Percentiles rank a stretch among this genome's conserved stretches.
Conservation (phyloP, 2,888 invertebrate species). For the Serripes groenlandicus region DNA sequence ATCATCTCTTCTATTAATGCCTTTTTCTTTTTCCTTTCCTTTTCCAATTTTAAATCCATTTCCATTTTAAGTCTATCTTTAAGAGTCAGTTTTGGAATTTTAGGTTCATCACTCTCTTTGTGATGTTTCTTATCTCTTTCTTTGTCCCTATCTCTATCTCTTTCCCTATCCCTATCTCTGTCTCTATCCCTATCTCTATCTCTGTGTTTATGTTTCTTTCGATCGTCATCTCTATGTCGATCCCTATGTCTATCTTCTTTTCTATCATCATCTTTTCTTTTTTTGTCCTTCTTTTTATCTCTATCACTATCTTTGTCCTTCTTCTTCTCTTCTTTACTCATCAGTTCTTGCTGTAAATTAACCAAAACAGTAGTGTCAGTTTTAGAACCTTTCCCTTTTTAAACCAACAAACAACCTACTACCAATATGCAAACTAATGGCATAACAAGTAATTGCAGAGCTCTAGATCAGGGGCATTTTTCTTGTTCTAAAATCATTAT, state of each 20-base stretch:
- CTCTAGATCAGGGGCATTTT: no score
- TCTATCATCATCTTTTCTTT: constrained; percentile 28
- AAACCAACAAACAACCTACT: no score
- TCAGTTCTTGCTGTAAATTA: constrained; percentile 59
- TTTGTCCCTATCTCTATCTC: constrained; percentile 31
- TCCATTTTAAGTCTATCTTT: constrained; percentile 65
- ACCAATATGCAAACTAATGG: no score
- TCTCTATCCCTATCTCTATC: constrained; percentile 26
- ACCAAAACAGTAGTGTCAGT: no score
- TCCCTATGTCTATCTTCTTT: constrained; percentile 48
- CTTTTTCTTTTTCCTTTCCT: constrained; percentile 68
- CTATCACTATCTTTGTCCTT: constrained; percentile 33
- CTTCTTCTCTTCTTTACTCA: constrained; percentile 56
- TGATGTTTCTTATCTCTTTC: constrained; percentile 56
- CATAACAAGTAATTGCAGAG: no score
- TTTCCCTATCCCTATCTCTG: constrained; percentile 28
- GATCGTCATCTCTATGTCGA: constrained; percentile 51
- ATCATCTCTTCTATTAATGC: constrained; percentile 73
- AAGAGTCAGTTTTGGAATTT: constrained; percentile 62
- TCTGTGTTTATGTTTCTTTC: constrained; percentile 17
- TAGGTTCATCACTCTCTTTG: constrained; percentile 54
- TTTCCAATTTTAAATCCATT: constrained; percentile 68
- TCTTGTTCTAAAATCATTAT: no score
- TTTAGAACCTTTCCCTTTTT: no score
- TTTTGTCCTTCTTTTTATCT: constrained; percentile 43